Conservation (phyloP, 2,888 invertebrate species). For the Drosophila kuntzei region DNA sequence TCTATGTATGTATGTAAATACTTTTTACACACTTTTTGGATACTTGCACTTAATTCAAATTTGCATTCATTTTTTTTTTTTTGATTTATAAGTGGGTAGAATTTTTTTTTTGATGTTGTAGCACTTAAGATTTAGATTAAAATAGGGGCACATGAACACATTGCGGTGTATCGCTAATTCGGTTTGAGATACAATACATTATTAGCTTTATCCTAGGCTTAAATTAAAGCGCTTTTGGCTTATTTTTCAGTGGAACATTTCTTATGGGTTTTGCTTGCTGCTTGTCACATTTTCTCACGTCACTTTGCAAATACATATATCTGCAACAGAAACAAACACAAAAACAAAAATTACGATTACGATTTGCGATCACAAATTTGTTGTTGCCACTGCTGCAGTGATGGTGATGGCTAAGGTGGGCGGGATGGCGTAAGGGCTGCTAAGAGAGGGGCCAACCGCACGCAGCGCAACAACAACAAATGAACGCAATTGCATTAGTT, state of each 20-base stretch:
- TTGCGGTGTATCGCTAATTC: slow-evolving; percentile 51
- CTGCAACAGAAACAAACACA: slow-evolving; percentile 55
- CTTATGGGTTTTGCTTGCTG: slow-evolving; percentile 20
- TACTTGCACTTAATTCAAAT: slow-evolving; percentile 29
- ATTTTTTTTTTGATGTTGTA: slow-evolving; percentile 7
- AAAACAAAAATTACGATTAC: slow-evolving; percentile 39
- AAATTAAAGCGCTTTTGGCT: slow-evolving; percentile 29
- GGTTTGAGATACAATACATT: slow-evolving; percentile 33
- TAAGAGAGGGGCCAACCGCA: slow-evolving; percentile 20
- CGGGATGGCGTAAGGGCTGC: not conserved
- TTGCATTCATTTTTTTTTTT: slow-evolving; percentile 15
- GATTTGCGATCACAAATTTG: slow-evolving; percentile 41
- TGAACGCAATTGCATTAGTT: slow-evolving; percentile 22
- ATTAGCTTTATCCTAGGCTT: slow-evolving; percentile 39
- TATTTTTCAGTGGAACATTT: slow-evolving; percentile 20
- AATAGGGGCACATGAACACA: slow-evolving; percentile 44
- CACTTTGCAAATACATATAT: slow-evolving; percentile 42
- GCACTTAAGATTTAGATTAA: slow-evolving; percentile 34
- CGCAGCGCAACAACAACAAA: slow-evolving; percentile 42
- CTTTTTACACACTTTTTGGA: slow-evolving; percentile 14
- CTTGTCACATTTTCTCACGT: slow-evolving; percentile 47
- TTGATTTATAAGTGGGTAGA: slow-evolving; percentile 16
- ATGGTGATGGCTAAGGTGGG: not conserved
- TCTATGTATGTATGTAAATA: slow-evolving; percentile 9
- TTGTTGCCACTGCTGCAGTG: slow-evolving; percentile 30